Base-by-base conservation (phyloP, 2,797 vertebrate genomes). In the Delichon dasypus region DNA sequence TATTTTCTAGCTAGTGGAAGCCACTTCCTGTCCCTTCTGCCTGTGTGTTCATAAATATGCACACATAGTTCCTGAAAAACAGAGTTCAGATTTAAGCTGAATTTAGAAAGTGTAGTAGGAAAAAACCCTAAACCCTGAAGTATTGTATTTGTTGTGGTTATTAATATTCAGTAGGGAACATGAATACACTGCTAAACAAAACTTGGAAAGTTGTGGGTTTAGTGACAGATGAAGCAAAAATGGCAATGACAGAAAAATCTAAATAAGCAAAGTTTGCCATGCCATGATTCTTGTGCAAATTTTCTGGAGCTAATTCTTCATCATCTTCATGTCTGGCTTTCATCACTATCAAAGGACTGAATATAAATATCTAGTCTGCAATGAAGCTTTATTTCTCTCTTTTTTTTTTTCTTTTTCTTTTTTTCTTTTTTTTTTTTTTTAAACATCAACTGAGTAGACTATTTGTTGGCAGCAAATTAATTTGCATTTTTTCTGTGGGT, bases 81-180 rank as follows among this genome's bases (percentile, higher is more conserved):
- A 4, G 11, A 76, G 16, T n/a, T 18, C 5, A 80, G 26, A 38
- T 65, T 83, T 86, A 70, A 53, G 20, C 2, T 50, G n/a, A n/a
- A 58, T 58, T 81, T 68, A 47, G 32, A 82, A 72, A 72, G 25
- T 68, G 13, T 34, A 53, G 10, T 2, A 67, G 42, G 36, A 70
- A 74, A 67, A 42, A 47, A 0, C 0, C 1, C 3, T 3, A 12
- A 32, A 47, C 53, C 10, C 17, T 0, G 1, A 48, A 67, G 11
- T 47, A 36, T 36, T 48, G 6, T 36, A 36, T 65, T 73, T 48
- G 3, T 67, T 61, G 15, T 58, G 8, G 8, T 42, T 66, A 38
- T 66, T 90, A 71, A 58, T 85, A 85, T 55, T 77, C 77, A 16
- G 9, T 32, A 83, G 17, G 32, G 18, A 80, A 85, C 3, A 74